Conservation (phyloP, 2,888 invertebrate genomes). For the Hemithea aestivaria region DNA sequence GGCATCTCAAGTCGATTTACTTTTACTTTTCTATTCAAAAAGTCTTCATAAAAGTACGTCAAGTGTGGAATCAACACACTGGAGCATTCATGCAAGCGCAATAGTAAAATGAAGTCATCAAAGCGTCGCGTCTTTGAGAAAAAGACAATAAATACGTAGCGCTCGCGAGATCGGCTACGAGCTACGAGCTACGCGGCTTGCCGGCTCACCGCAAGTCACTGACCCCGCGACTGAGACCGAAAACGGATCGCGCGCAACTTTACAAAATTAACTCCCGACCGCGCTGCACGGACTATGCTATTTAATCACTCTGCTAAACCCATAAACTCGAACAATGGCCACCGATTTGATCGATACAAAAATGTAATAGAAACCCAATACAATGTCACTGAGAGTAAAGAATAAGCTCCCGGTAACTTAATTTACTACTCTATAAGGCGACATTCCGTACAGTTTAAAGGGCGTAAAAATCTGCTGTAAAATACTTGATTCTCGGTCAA, state of each 20-base stretch:
- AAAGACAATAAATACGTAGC: conserved; percentile 1
- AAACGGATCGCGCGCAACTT: conserved; percentile 44
- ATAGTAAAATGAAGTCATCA: background rate
- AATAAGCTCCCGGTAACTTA: conserved; percentile 18
- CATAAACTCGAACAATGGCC: conserved; percentile 62
- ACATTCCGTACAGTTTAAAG: conserved; percentile 6
- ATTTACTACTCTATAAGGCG: conserved; percentile 15
- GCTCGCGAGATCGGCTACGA: conserved; percentile 19
- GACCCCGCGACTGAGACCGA: conserved; percentile 39
- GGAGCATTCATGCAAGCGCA: no score
- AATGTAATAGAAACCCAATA: conserved; percentile 54
- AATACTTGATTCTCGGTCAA: background rate
- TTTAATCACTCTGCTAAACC: conserved; percentile 70
- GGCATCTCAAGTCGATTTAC: no score
- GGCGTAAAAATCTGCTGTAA: conserved; percentile 1
- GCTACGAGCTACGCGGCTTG: conserved; percentile 8
- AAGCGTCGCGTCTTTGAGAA: no score
- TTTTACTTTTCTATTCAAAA: no score
- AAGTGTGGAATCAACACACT: no score
- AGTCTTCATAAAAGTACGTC: no score
- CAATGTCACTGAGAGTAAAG: conserved; percentile 58
- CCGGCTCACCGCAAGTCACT: conserved; percentile 30
- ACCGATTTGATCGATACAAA: conserved; percentile 58
- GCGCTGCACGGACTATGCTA: conserved; percentile 42
- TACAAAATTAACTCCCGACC: conserved; percentile 58